These are phyloP conservation scores for Drosophila mettleri DNA, from an alignment of 2,888 invertebrate species.

Conservation along the genomic window DNA sequence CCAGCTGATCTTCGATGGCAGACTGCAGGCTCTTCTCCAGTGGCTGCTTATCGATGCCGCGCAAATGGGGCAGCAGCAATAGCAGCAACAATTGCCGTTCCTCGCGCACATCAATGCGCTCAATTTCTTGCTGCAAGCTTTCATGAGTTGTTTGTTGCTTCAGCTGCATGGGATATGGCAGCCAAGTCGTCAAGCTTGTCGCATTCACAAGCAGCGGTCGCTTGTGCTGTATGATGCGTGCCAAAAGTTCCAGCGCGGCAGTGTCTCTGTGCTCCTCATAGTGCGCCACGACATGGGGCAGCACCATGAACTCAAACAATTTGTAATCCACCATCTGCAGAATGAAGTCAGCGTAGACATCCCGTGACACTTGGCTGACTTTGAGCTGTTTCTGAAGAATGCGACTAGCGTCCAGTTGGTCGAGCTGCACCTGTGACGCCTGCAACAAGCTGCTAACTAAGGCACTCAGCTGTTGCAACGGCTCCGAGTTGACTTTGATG, in stretches of 20 bases:
- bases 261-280: conserved; percentile 87
- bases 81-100: conserved; percentile 83
- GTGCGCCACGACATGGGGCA: conserved; percentile 89
- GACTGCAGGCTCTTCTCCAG: conserved; percentile 38
- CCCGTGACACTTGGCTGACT: conserved; percentile 85
- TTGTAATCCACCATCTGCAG: conserved; percentile 88
- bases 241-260: conserved; percentile 87
- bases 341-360: conserved; percentile 88
- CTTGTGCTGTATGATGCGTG: conserved; percentile 89
- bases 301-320: conserved; percentile 90
- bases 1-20: conserved; percentile 16
- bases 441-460: conserved; percentile 87
- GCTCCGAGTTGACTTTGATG: conserved; percentile 23
- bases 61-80: conserved; percentile 79
- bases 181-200: conserved; percentile 88
- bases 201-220: conserved; percentile 88
- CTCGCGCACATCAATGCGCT: conserved; percentile 62
- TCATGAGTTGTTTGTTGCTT: conserved; percentile 69
- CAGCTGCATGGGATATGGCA: conserved; percentile 88
- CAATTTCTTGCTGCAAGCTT: conserved; percentile 60
- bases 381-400: conserved; percentile 88
- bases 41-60: conserved; percentile 58
- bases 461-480: conserved; percentile 48
- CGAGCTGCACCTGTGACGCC: conserved; percentile 88
- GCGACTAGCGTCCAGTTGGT: conserved; percentile 90